A percentile compares a stretch with the other conserved stretches of the same genome.
phyloP scores from a whole-genome alignment of 2,888 invertebrate species.

The Tipula unca region DNA sequence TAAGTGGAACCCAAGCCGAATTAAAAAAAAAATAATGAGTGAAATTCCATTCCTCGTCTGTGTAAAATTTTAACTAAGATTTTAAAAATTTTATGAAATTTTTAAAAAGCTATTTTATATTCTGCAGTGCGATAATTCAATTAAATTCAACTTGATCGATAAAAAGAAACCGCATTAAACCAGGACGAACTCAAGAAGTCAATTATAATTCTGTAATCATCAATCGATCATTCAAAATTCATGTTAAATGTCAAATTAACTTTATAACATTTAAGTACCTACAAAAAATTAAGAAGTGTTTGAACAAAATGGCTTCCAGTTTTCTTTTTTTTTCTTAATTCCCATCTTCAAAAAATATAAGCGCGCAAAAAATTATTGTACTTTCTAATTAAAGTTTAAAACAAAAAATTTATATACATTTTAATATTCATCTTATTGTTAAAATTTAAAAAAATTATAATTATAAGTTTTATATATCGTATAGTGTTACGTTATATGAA shows the following conservation, averaged over 20 bases:
- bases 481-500: neutral
- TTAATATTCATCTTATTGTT: constrained; percentile 14
- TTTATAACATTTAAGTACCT: neutral
- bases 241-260: neutral
- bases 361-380: neutral
- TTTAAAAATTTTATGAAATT: too few species aligned
- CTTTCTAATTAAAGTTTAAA: neutral
- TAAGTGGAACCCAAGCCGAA: too few species aligned
- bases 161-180: neutral
- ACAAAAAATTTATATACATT: neutral
- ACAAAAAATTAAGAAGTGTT: neutral
- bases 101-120: too few species aligned
- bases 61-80: too few species aligned
- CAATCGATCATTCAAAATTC: neutral
- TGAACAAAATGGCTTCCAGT: neutral
- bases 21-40: too few species aligned
- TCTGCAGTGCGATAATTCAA: too few species aligned
- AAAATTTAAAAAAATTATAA: neutral
- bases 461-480: neutral
- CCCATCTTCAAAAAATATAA: neutral
- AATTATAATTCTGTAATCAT: neutral
- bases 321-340: neutral
- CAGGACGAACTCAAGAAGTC: neutral
- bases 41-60: too few species aligned
- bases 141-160: neutral